A percentile compares a stretch with the other conserved stretches of the same genome.
Conservation (phyloP, 2,113 vertebrate genomes). For the Podarcis raffonei region DNA sequence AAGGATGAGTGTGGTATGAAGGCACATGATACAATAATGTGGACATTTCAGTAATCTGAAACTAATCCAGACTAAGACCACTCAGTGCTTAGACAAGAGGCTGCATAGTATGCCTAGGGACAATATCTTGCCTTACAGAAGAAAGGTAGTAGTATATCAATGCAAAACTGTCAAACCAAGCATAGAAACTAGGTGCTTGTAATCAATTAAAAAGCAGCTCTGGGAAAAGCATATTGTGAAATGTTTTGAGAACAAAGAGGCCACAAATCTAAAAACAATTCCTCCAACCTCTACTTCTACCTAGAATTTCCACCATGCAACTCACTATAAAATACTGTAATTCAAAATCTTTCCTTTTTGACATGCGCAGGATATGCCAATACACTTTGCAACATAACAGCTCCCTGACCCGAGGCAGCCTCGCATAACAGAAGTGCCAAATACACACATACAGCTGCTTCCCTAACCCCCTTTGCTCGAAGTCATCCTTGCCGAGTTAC, state of each 20-base stretch:
- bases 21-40: not conserved
- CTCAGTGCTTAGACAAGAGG: not conserved
- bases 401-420: not conserved
- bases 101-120: not conserved
- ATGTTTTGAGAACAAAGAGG: not conserved
- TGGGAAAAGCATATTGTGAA: not conserved
- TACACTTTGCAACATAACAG: not conserved
- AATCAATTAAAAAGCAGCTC: not conserved
- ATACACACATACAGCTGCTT: not conserved
- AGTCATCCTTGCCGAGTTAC: not conserved
- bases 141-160: not conserved
- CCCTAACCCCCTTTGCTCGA: not conserved
- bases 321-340: too few relatives aligned
- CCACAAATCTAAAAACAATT: not conserved
- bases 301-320: not conserved
- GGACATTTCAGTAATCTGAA: not conserved
- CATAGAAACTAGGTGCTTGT: not conserved
- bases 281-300: not conserved
- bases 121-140: not conserved
- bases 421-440: not conserved
- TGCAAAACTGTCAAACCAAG: not conserved
- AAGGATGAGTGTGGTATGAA: not conserved
- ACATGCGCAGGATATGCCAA: too few relatives aligned
- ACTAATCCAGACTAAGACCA: not conserved
- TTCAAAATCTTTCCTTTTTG: not conserved